A percentile compares a stretch with the other conserved stretches of the same genome.
These are phyloP conservation scores for Enteromius viviparus DNA, from an alignment of 2,797 vertebrate genomes.

Conservation along the genomic window DNA sequence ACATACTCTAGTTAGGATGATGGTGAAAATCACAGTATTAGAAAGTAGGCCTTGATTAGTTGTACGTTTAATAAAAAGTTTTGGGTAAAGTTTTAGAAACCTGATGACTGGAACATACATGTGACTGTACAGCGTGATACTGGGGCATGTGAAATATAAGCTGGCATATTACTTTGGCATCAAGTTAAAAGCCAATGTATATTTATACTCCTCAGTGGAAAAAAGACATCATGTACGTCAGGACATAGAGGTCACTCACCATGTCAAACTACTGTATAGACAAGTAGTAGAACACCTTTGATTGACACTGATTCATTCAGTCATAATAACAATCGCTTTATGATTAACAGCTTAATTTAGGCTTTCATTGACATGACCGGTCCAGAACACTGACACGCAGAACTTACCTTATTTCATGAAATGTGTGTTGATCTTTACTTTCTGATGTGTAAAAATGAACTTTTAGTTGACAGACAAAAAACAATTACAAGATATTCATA, in stretches of 20 bases:
- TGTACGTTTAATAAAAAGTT: not conserved
- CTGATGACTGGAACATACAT: not conserved
- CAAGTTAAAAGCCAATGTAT: constrained; percentile 27
- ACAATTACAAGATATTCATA: too few relatives aligned
- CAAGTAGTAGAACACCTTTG: not conserved
- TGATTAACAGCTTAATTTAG: not conserved
- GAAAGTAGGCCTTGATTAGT: not conserved
- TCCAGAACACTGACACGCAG: not conserved
- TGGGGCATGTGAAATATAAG: constrained; percentile 18
- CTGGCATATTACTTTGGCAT: not conserved
- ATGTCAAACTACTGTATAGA: not conserved
- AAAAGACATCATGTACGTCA: not conserved
- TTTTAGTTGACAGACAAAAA: not conserved
- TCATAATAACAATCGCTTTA: not conserved
- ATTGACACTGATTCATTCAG: not conserved
- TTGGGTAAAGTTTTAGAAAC: not conserved
- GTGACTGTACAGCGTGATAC: not conserved
- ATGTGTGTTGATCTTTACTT: not conserved
- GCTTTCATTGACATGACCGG: not conserved
- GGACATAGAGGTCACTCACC: not conserved
- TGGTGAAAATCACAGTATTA: not conserved
- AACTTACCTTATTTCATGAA: not conserved
- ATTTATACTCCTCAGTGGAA: constrained; percentile 6
- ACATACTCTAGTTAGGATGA: not conserved
- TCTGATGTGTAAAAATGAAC: not conserved